Percentiles rank a stretch among this genome's conserved stretches.
These are phyloP conservation scores for Sebastes ruberrimus DNA, from an alignment of 2,797 vertebrate genomes.

Conservation along the genomic window DNA sequence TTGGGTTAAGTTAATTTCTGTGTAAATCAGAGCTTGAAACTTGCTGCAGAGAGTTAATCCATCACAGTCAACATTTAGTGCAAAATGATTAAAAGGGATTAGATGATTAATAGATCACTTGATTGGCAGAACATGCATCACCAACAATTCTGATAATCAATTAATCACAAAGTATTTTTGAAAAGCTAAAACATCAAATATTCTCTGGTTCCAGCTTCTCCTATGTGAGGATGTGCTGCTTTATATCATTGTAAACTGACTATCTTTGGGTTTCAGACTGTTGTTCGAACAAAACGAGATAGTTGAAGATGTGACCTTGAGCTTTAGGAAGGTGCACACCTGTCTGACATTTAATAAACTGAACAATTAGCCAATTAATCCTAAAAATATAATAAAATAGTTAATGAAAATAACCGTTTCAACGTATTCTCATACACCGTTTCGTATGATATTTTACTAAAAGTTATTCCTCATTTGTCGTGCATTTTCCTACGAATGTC, in stretches of 20 bases:
- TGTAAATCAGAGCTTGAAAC: not conserved
- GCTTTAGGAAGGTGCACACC: not conserved
- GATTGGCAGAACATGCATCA: too few species aligned
- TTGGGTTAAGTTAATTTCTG: not conserved
- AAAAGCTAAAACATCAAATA: not conserved
- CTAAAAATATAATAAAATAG: not conserved
- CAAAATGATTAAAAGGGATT: not conserved
- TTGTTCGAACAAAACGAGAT: too few species aligned
- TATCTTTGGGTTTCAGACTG: too few species aligned
- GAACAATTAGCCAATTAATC: not conserved
- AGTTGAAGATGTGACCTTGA: not conserved
- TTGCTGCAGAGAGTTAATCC: not conserved
- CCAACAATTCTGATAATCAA: not conserved
- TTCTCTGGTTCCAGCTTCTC: not conserved
- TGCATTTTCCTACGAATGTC: too few species aligned
- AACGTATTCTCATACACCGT: accelerated
- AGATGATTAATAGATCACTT: not conserved
- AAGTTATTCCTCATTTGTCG: too few species aligned
- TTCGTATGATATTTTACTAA: too few species aligned
- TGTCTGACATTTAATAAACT: not conserved
- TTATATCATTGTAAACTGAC: too few species aligned
- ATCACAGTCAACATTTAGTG: not conserved
- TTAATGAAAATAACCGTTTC: not conserved
- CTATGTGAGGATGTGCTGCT: not conserved
- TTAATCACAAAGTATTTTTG: not conserved